Evolutionary conservation across 1,140 invertebrate species (phyloP), one percentile per base, ranked within the genome.

Genomic region (Drosophila lacertosa): DNA sequence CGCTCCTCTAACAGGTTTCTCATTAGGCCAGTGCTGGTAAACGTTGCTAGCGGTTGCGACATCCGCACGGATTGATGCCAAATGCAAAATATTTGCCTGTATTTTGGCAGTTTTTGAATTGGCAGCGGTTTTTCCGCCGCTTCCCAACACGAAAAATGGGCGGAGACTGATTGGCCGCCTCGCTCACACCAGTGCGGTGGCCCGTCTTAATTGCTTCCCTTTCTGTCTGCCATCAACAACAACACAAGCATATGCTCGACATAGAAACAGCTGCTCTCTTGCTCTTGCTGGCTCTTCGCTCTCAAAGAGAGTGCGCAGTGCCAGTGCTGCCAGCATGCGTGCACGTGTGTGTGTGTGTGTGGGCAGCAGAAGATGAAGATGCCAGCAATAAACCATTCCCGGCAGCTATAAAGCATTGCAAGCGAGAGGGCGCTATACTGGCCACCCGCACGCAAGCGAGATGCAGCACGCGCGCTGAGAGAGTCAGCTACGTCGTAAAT

Each of bases 321-420:
- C 18, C 37, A 26, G 37, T 7, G 26, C 55, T 60, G 57, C 15
- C 37, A 39, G 39, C 2, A 20, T 48, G 47, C 26, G 13, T 66
- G 33, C 9, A 24, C 32, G 70, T 40, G 32, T 39, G 55, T 37
- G 54, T 63, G 50, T 39, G 45, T 45, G 29, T 51, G 42, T 54
- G 39, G 45, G 48, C 32, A 44, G 40, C 42, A 55, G 37, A 68
- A 73, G 70, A 73, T 68, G 66, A 69, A 74, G 42, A 48, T 63
- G 66, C 57, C 53, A 67, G 89, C 73, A 88, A 91, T 91, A 91
- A 91, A 91, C 67, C 84, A 91, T 90, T 81, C 66, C 67, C 68
- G 63, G 79, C 72, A 76, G 90, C 84, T 89, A 91, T 91, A 91
- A 91, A 91, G 60, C 81, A 91, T 89, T 74, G 82, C 48, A 51